Evolutionary conservation across 1,140 invertebrate genomes (phyloP), one percentile per base, ranked within the genome.

Genomic region (Euwallacea similis): DNA sequence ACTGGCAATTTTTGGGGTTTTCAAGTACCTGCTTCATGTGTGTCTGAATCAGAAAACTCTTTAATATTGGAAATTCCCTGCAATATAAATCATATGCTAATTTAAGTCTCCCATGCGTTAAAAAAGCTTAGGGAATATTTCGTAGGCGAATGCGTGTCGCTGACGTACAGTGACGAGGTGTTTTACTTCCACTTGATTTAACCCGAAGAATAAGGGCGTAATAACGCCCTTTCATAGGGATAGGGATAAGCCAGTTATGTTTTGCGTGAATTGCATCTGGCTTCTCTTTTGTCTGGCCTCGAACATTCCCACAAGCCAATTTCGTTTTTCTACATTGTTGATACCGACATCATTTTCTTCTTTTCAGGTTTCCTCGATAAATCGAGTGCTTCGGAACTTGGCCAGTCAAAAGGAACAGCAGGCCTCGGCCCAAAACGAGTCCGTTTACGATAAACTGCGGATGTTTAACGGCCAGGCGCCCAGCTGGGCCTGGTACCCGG

Each of bases 321-420:
- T 46, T 9, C 13, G 47, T 10, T 50, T 50, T 64, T 46, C 21
- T 15, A 64, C 13, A 53, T n/a, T 16, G 21, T 33, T 33, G 21
- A 33, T 33, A 33, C 21, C 21, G 21, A 33, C 1, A 33, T 50
- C 13, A 50, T 50, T 15, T 56, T 61, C 43, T 63, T 66, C 11
- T 55, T 66, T 66, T 2, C 64, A 66, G 64, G 64, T 66, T 42
- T 98, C 96, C 7, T 98, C 96, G n/a, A 98, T 98, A 77, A 98
- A 98, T 84, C 91, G 96, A 74, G 96, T 98, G n/a, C 85, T 98
- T 72, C 87, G 96, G 53, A 98, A 98, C 83, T 85, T 98, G 65
- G 93, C 95, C 0, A 92, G 94, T 7, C 93, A 96, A 81, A 97
- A 95, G 76, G 93, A 95, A 78, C 90, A 91, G 75, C 87, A 87